Conservation (phyloP, 2,797 vertebrate genomes). For the Dipus sagitta region DNA sequence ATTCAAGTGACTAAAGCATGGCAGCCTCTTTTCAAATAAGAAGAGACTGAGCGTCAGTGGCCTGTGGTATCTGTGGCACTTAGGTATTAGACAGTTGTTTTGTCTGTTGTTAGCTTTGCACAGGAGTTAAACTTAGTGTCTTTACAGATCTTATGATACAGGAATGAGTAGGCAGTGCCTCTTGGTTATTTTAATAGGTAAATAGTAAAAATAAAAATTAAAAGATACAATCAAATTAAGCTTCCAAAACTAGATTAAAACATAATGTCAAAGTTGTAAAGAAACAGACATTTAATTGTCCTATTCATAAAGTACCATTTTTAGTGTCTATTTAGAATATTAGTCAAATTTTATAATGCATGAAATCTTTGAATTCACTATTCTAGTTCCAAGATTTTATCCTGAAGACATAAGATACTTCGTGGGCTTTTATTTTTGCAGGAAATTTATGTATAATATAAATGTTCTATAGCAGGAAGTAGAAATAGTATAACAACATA, state of each 20-base stretch:
- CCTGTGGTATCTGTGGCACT: not conserved
- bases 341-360: not conserved
- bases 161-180: not conserved
- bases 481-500: not conserved
- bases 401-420: not conserved
- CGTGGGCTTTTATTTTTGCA: not conserved
- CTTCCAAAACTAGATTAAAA: not conserved
- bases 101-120: not conserved
- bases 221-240: slow-evolving; percentile 25
- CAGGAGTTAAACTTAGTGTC: not conserved
- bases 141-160: not conserved
- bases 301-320: not conserved
- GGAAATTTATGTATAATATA: not conserved
- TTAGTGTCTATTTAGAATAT: not conserved
- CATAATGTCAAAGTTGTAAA: not conserved
- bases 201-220: not conserved
- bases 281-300: not conserved
- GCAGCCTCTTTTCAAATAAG: not conserved
- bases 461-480: not conserved
- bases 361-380: not conserved
- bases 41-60: not conserved
- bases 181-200: not conserved
- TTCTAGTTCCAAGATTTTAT: slow-evolving; percentile 10
- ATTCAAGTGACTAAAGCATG: not conserved
- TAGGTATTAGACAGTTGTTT: not conserved